A percentile compares a stretch with the other conserved stretches of the same genome.
phyloP scores from a whole-genome alignment of 2,888 invertebrate species.

The Megastigmus dorsalis region DNA sequence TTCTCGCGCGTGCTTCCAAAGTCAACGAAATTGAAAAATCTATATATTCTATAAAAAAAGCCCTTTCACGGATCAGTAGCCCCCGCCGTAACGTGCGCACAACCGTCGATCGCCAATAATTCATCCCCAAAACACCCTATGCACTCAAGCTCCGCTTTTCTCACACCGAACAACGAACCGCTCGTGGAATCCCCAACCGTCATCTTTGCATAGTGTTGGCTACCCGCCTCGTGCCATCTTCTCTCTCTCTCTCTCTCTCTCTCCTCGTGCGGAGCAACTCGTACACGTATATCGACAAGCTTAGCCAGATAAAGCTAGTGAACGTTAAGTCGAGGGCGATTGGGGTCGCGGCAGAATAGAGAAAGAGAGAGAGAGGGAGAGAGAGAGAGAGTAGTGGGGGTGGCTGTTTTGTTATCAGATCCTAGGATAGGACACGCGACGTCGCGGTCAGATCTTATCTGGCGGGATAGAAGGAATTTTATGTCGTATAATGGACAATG shows the following conservation, averaged over 20 bases:
- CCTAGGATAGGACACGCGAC: conserved; percentile 72
- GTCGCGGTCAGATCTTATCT: conserved; percentile 69
- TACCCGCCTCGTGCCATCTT: conserved; percentile 16
- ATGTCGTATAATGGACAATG: conserved; percentile 71
- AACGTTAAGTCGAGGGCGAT: conserved; percentile 61
- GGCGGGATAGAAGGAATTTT: conserved; percentile 71
- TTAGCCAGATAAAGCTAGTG: conserved; percentile 61
- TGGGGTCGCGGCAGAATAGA: conserved; percentile 64
- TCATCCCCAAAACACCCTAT: neutral
- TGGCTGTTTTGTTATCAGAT: conserved; percentile 71
- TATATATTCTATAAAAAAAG: neutral
- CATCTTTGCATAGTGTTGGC: neutral
- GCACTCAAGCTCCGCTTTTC: too few species aligned
- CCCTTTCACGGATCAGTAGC: too few species aligned
- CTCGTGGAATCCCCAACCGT: neutral
- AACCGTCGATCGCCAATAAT: too few species aligned
- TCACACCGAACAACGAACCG: neutral
- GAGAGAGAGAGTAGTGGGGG: conserved; percentile 57
- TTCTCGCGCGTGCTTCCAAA: too few species aligned
- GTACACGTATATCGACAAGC: conserved; percentile 62
- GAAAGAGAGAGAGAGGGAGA: conserved; percentile 40
- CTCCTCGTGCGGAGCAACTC: neutral
- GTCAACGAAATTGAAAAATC: neutral
- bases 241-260: conserved; percentile 29
- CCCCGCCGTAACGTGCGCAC: too few species aligned